These are phyloP conservation scores for Pegoplata infirma DNA, from an alignment of 2,888 invertebrate species.

Conservation along the genomic window DNA sequence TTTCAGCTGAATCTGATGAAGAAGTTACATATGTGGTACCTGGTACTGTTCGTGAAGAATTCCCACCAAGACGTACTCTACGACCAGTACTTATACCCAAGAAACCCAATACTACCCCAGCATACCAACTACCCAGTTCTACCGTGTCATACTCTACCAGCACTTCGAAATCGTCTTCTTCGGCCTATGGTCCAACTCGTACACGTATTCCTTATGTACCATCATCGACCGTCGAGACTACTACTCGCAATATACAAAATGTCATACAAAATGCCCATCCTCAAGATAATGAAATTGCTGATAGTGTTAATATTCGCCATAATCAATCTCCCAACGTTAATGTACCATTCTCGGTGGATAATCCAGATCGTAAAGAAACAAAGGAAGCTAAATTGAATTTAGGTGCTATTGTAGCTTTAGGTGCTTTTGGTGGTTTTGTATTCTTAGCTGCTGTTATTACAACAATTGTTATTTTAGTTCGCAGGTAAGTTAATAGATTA, in stretches of 20 bases:
- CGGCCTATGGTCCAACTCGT: slow-evolving; percentile 60
- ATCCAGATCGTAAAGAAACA: slow-evolving; percentile 79
- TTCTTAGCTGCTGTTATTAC: slow-evolving; percentile 93
- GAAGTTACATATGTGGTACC: slow-evolving; percentile 76
- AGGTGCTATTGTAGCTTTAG: slow-evolving; percentile 92
- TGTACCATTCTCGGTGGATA: slow-evolving; percentile 82
- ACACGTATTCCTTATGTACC: slow-evolving; percentile 31
- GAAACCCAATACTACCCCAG: slow-evolving; percentile 74
- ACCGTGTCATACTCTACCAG: slow-evolving; percentile 66
- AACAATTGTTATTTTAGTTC: slow-evolving; percentile 90
- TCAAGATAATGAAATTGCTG: slow-evolving; percentile 87
- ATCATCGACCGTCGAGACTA: slow-evolving; percentile 67
- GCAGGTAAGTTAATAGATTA: slow-evolving; percentile 86
- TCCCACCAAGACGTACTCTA: slow-evolving; percentile 77
- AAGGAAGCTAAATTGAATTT: slow-evolving; percentile 85
- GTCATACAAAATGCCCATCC: slow-evolving; percentile 84
- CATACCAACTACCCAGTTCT: slow-evolving; percentile 75
- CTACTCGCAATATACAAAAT: slow-evolving; percentile 77
- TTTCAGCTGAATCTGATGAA: slow-evolving; percentile 75
- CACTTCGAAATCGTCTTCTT: slow-evolving; percentile 70
- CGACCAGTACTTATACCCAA: slow-evolving; percentile 74
- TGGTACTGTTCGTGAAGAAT: slow-evolving; percentile 78
- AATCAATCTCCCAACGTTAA: slow-evolving; percentile 85
- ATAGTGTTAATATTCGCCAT: slow-evolving; percentile 79
- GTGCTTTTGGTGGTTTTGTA: slow-evolving; percentile 93